Evolutionary conservation across 1,140 invertebrate species (phyloP), one percentile per base, ranked within the genome.

Genomic region (Calliphora vicina): DNA sequence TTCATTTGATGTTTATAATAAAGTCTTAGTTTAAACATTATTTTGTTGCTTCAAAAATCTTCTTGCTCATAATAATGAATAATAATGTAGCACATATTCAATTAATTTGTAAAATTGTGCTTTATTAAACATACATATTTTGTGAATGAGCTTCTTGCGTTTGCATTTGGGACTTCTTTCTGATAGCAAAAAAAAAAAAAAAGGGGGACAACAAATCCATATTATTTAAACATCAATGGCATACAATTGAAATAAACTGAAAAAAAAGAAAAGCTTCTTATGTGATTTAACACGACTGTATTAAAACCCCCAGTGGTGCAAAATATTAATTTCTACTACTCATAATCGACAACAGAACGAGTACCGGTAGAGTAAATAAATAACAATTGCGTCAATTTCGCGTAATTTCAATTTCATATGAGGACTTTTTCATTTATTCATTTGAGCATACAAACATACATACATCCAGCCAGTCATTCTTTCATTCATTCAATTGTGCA

Each of bases 261-360:
- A 0, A 57, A 57, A 15, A 67, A 67, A 67, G 61, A 67, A 57
- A 67, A 67, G 61, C 61, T 23, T 67, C 61, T 67, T 67, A 67
- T 23, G n/a, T 10, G 61, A 67, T 67, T 67, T 23, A 67, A 67
- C 61, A n/a, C n/a, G 61, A 23, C n/a, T 23, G n/a, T 67, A 23
- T 20, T 67, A 67, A 67, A 20, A 78, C 74, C 74, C 35, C 74
- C 74, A 43, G 23, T 78, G 74, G 74, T 20, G 74, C 20, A 43
- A 78, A 78, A 78, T 78, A 78, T 78, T 78, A 78, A 78, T 43
- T 78, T 76, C 15, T 45, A n/a, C 61, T 20, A 67, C 50, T 35
- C 29, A 35, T 35, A 35, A 35, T 35, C 29, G 29, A 35, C 1
- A 15, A 23, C 61, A 67, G 50, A 67, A 23, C 61, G 45, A 67